Evolutionary conservation across 1,140 invertebrate genomes (phyloP).

Genomic region (Chrysoperla carnea): DNA sequence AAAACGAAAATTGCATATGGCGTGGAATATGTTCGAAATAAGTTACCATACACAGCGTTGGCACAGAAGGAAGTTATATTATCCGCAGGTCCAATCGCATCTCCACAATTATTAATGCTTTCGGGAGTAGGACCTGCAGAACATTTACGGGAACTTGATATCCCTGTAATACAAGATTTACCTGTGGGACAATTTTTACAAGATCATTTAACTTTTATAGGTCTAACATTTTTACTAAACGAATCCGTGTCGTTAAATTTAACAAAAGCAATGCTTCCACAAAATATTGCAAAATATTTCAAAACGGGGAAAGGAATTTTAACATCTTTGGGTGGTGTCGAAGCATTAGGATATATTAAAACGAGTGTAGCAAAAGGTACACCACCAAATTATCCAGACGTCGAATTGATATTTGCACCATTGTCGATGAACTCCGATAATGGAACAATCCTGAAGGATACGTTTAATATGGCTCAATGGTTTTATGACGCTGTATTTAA

Average conservation of each 20-base stretch:
- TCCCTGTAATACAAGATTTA: conserved; percentile 28
- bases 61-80: conserved; percentile 38
- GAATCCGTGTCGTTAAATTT: conserved; percentile 11
- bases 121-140: conserved; percentile 55
- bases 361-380: conserved; percentile 22
- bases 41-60: conserved; percentile 15
- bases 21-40: conserved; percentile 23
- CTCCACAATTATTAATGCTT: conserved; percentile 55
- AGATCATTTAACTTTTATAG: conserved; percentile 33
- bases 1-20: conserved; percentile 19
- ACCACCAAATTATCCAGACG: conserved; percentile 33
- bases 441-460: conserved; percentile 7
- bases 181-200: conserved; percentile 33
- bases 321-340: conserved; percentile 25
- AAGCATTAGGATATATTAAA: conserved; percentile 30
- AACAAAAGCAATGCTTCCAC: conserved; percentile 23
- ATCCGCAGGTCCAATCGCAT: conserved; percentile 38
- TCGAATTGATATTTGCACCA: conserved; percentile 36
- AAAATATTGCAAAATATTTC: conserved; percentile 20
- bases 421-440: conserved; percentile 16
- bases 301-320: conserved; percentile 17
- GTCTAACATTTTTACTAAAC: conserved; percentile 24
- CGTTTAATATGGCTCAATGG: not conserved
- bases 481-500: conserved; percentile 12
- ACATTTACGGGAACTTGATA: conserved; percentile 38